Evolutionary conservation across 1,140 invertebrate genomes (phyloP), one percentile per base, ranked within the genome.

Genomic region (Bombus superbus): DNA sequence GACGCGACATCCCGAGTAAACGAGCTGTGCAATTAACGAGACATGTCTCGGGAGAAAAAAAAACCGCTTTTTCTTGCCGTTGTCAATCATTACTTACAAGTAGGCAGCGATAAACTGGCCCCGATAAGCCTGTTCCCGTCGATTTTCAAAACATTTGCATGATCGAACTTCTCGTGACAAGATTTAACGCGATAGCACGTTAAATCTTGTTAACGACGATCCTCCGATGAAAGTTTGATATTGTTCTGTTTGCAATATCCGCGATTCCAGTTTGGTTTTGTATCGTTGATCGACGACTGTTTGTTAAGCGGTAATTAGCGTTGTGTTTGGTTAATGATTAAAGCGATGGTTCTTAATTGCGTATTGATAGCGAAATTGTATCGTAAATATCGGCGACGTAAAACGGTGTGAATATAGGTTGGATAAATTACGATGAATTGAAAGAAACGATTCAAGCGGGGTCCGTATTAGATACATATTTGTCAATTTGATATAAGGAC

Each of bases 11-110:
- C 10, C 32, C 42, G 44, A 35, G 66, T 44, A 81, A 68, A 57
- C 79, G 25, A 73, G 66, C n/a, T 47, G 79, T 73, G 68, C 42
- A 81, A 81, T 73, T 81, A 57, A 71, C 64, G n/a, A 79, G 78
- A 35, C 71, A 2, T 4, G n/a, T 32, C 28, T 10, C 18, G 18
- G 35, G 18, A 22, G 40, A 32, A n/a, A 32, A 42, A 28, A 28
- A 28, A 71, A 15, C n/a, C 15, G 13, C 2, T 18, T 32, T 35
- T 35, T 66, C 32, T 35, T 53, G 32, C 25, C 38, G 18, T 15
- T 15, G 62, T 66, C 76, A 25, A 77, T 77, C 59, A 2, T 42
- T 10, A 9, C 15, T 3, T 32, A 10, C 35, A 66, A 78, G 59
- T 44, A 44, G 22, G 22, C n/a, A 42, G 42, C 22, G 59, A 42